phyloP scores from a whole-genome alignment of 2,888 invertebrate genomes.

The Diarsia rubi region DNA sequence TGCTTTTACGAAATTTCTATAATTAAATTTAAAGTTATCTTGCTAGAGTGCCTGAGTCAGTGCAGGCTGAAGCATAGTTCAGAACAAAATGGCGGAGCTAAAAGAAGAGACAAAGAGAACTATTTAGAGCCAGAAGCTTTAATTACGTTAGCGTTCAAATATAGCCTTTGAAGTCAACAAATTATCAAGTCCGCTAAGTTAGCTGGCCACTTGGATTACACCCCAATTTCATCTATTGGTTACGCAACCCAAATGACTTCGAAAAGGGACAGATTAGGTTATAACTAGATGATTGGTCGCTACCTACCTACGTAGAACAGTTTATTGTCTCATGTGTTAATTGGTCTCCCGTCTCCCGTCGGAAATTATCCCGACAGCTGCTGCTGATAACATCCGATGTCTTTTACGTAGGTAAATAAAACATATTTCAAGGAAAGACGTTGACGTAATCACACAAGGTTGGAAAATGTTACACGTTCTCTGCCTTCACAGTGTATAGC shows the following conservation, averaged over 20 bases:
- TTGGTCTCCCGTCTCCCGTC: conserved; percentile 36
- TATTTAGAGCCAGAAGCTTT: conserved; percentile 28
- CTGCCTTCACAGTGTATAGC: background rate
- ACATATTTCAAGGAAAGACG: conserved; percentile 17
- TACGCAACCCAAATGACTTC: conserved; percentile 37
- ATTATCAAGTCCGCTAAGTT: conserved; percentile 17
- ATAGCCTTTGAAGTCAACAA: conserved; percentile 25
- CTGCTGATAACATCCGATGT: conserved; percentile 31
- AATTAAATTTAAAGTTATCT: conserved; percentile 48
- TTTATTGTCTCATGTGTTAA: conserved; percentile 53
- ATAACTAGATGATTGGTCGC: conserved; percentile 34
- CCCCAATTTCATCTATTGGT: conserved; percentile 23
- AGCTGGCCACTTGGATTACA: conserved; percentile 22
- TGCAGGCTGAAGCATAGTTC: conserved; percentile 15
- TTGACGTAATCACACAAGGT: background rate
- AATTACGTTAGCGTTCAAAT: conserved; percentile 14
- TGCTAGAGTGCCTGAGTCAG: conserved; percentile 20
- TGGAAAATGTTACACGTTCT: conserved; percentile 5
- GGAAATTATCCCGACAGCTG: conserved; percentile 34
- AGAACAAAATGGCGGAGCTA: conserved; percentile 30
- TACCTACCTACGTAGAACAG: conserved; percentile 24
- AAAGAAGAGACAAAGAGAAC: conserved; percentile 24
- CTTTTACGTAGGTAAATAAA: conserved; percentile 28
- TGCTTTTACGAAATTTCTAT: conserved; percentile 37
- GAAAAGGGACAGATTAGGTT: conserved; percentile 48